Percentiles rank a stretch among this genome's conserved stretches.
These are phyloP conservation scores for Nipponacmea schrenckii DNA, from an alignment of 2,888 invertebrate genomes.

Conservation along the genomic window DNA sequence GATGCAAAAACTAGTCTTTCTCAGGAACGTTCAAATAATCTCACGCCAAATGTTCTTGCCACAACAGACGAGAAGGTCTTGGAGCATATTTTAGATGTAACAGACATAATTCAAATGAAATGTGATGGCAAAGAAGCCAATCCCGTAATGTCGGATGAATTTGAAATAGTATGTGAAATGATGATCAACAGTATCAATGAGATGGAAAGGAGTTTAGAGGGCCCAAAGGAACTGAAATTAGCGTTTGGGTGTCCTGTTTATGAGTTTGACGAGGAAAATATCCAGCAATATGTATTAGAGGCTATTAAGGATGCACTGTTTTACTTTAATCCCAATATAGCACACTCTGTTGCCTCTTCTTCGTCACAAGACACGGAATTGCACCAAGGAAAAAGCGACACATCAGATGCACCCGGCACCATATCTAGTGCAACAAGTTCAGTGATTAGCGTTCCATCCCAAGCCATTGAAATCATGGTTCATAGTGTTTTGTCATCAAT, in stretches of 20 bases:
- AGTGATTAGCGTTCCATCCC: neutral
- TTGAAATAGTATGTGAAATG: neutral
- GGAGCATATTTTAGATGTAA: neutral
- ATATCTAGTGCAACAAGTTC: neutral
- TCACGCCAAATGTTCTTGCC: neutral
- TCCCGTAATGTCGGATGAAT: neutral
- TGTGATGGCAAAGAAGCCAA: neutral
- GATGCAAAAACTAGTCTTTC: neutral
- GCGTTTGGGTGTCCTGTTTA: neutral
- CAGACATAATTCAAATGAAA: neutral
- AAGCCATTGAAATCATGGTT: neutral
- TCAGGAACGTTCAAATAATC: neutral
- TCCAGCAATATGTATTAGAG: neutral
- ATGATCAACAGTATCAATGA: neutral
- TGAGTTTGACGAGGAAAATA: neutral
- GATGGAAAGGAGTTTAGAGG: neutral
- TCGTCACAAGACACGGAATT: neutral
- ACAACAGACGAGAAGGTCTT: neutral
- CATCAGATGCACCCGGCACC: neutral
- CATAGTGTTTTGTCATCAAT: neutral
- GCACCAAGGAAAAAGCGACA: neutral
- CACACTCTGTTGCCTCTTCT: neutral
- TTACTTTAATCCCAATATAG: neutral
- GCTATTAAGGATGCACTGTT: neutral
- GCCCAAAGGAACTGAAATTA: neutral